Evolutionary conservation across 2,113 vertebrate species (phyloP).

Genomic region (Psophia crepitans): DNA sequence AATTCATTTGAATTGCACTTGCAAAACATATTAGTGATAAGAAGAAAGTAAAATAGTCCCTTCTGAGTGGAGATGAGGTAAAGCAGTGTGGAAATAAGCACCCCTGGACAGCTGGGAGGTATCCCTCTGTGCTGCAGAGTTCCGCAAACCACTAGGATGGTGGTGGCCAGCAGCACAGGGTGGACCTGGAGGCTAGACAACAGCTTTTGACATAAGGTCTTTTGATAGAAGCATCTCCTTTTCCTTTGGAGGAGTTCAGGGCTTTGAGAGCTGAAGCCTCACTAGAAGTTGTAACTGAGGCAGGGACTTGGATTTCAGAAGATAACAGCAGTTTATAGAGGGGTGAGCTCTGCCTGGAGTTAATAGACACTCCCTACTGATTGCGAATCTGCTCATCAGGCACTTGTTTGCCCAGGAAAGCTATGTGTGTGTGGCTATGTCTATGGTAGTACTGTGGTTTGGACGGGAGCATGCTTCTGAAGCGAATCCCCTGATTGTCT

Average conservation of each 20-base stretch:
- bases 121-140: neutral
- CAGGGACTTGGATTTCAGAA: neutral
- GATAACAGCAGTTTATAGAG: neutral
- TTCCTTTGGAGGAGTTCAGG: neutral
- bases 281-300: neutral
- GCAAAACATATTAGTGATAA: neutral
- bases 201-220: neutral
- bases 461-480: neutral
- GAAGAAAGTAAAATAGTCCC: neutral
- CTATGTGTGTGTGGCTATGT: accelerated
- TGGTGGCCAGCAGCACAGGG: neutral
- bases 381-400: accelerated
- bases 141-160: neutral
- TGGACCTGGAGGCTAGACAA: neutral
- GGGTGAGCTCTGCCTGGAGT: neutral
- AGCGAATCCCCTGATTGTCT: accelerated
- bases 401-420: neutral
- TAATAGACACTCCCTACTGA: neutral
- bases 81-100: neutral
- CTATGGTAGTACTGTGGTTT: neutral
- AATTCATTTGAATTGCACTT: neutral
- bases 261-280: neutral
- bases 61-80: neutral
- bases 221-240: neutral
- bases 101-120: neutral